Conservation (phyloP, 2,888 invertebrate genomes). For the Drosophila multiciliata region DNA sequence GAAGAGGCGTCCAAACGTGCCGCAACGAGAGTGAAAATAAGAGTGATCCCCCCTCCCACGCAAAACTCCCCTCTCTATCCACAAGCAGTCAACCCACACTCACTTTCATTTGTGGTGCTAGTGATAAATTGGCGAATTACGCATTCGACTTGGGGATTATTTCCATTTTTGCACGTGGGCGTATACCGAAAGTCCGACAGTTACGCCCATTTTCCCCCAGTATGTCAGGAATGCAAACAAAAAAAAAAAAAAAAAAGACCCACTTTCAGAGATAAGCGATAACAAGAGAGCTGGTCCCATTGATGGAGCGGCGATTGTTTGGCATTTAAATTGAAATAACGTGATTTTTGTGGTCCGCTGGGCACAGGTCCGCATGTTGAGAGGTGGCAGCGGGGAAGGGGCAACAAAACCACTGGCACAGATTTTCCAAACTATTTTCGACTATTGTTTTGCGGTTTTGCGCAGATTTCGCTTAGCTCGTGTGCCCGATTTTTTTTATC, state of each 20-base stretch:
- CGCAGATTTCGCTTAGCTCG: conserved; percentile 63
- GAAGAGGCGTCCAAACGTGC: conserved; percentile 51
- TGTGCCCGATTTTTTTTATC: not conserved
- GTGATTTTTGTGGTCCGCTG: conserved; percentile 79
- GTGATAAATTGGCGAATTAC: conserved; percentile 80
- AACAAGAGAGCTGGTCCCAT: conserved; percentile 36
- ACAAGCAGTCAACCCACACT: conserved; percentile 55
- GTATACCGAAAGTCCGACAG: conserved; percentile 41
- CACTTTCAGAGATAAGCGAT: conserved; percentile 32
- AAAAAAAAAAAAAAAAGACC: conserved; percentile 17
- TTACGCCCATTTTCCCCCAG: conserved; percentile 30
- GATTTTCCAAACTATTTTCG: conserved; percentile 61
- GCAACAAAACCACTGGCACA: conserved; percentile 48
- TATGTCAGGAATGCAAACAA: conserved; percentile 67
- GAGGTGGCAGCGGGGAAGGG: not conserved
- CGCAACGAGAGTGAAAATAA: conserved; percentile 44
- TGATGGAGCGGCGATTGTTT: conserved; percentile 62
- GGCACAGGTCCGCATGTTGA: conserved; percentile 32
- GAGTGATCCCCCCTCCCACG: conserved; percentile 1
- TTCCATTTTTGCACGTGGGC: conserved; percentile 73
- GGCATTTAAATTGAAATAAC: conserved; percentile 80
- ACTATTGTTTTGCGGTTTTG: conserved; percentile 75
- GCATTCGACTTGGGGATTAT: conserved; percentile 63
- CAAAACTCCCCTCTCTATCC: conserved; percentile 1
- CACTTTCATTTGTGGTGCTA: conserved; percentile 33